Base-by-base conservation (phyloP, 2,797 vertebrate genomes). In the Ctenopoma multispine region DNA sequence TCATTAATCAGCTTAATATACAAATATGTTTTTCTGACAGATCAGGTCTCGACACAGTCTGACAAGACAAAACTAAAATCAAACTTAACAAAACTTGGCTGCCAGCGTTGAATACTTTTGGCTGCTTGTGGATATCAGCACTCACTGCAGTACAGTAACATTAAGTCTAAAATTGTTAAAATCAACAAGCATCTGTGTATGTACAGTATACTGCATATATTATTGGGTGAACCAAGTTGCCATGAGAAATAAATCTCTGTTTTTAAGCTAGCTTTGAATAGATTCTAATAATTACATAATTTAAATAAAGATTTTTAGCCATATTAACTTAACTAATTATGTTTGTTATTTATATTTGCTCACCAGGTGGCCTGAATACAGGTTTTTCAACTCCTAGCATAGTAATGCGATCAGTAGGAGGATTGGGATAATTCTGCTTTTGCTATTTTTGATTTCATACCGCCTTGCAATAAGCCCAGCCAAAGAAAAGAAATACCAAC, bases 401-500 rank as follows among this genome's bases (percentile, higher is more conserved):
- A 60, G 21, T 13, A 34, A 70, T 27, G 18, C 46, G 40, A 76
- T 72, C 21, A 61, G 69, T 70, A 60, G 11, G 11, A 72, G 15
- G n/a, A 15, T 12, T 40, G 34, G 47, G 47, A 47, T 75, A 43
- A 72, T 69, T 75, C 60, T 54, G 55, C 53, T 29, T n/a, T 47
- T 72, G 49, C 72, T 74, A 65, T 81, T 66, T 47, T 65, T 85
- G 64, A 88, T 85, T 86, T 83, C 65, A 79, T 72, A 72, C 44
- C 8, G 31, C 57, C 65, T 73, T 66, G 68, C 77, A 82, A 77
- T 72, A 69, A 69, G 57, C 80, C 70, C 69, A 72, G 72, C 66
- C 68, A 65, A 82, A 83, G 75, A 66, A 87, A 80, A 83, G 73
- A 68, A 87, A 80, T 64, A 73, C 51, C 81, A 85, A 82, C 85